A percentile compares a stretch with the other conserved stretches of the same genome.
These are phyloP conservation scores for Rhopalosiphum maidis DNA, from an alignment of 1,140 invertebrate genomes.

Conservation along the genomic window DNA sequence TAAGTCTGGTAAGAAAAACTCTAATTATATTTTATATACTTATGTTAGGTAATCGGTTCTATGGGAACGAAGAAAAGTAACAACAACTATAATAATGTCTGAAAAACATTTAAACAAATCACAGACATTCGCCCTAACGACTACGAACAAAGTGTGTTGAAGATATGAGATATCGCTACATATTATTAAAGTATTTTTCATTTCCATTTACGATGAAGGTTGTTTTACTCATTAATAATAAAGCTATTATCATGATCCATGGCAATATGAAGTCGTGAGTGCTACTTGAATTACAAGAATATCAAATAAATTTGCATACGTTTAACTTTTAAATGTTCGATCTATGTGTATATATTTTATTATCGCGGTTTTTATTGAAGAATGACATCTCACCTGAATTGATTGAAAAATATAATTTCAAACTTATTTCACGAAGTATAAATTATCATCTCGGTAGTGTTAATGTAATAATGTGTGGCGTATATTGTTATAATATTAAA, in stretches of 20 bases:
- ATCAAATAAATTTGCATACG: background rate
- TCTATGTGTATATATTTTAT: background rate
- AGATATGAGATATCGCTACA: background rate
- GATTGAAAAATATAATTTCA: background rate
- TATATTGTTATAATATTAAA: background rate
- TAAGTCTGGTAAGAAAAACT: background rate
- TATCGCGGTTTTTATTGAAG: background rate
- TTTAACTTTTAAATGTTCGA: background rate
- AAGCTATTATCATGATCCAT: background rate
- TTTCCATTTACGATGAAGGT: background rate
- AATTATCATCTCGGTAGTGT: background rate
- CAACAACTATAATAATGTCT: background rate
- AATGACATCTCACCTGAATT: background rate
- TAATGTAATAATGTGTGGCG: background rate
- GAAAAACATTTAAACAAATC: conserved; percentile 22
- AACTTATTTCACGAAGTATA: background rate
- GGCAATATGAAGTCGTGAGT: background rate
- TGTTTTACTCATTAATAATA: background rate
- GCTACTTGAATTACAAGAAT: background rate
- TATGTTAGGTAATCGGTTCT: background rate
- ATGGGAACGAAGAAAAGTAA: background rate
- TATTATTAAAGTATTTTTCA: background rate
- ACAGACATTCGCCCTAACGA: background rate
- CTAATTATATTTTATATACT: conserved; percentile 2
- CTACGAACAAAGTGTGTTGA: background rate